phyloP scores from a whole-genome alignment of 2,113 vertebrate species.

The Sander lucioperca region DNA sequence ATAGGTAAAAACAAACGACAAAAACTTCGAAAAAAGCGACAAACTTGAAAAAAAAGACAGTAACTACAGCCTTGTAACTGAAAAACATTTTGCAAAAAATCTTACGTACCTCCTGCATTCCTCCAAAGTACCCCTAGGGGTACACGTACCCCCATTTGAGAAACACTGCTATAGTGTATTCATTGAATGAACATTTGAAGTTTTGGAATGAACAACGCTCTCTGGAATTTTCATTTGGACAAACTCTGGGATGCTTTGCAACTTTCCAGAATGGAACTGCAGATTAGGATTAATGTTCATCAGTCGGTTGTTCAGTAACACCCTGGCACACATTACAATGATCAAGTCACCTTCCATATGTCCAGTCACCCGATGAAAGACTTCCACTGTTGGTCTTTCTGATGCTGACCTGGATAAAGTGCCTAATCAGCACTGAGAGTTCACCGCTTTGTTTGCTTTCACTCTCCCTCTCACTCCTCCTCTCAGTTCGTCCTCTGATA shows the following conservation, averaged over 20 bases:
- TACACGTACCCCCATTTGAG: too few relatives aligned
- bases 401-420: conserved; percentile 60
- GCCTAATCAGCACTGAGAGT: conserved; percentile 41
- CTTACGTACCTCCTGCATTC: too few relatives aligned
- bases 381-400: conserved; percentile 38
- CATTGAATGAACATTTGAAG: background rate
- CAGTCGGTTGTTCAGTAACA: background rate
- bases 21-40: too few relatives aligned
- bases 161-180: background rate
- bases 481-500: conserved; percentile 39
- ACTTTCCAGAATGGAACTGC: background rate
- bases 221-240: background rate
- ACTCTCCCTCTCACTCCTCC: background rate
- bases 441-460: conserved; percentile 33
- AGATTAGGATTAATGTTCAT: background rate
- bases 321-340: background rate
- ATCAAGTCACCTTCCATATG: conserved; percentile 29
- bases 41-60: too few relatives aligned
- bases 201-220: background rate
- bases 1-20: too few relatives aligned
- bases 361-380: conserved; percentile 28
- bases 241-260: background rate
- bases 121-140: too few relatives aligned
- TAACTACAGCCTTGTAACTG: too few relatives aligned
- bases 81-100: too few relatives aligned